Base-by-base conservation (phyloP, 2,888 invertebrate genomes). In the Argyresthia albistria region DNA sequence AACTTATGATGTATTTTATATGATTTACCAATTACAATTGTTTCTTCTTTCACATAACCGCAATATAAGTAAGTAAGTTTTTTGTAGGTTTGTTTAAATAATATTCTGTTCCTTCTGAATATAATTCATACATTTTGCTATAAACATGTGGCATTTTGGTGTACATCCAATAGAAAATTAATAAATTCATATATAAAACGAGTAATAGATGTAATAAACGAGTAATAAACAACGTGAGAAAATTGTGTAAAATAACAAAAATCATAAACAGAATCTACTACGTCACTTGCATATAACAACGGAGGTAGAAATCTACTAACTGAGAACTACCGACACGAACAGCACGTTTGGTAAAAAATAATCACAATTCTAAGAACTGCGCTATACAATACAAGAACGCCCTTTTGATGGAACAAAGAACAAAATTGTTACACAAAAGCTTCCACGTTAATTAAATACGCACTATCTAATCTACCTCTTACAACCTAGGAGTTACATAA, bases 1-100 rank as follows among this genome's bases (percentile, higher is more conserved):
- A 64, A 75, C 82, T 73, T 82, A 25, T 25, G 2, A 82, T n/a
- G n/a, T n/a, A n/a, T n/a, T n/a, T 81, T 82, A 80, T 76, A 79
- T 67, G 60, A 63, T 48, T 50, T 72, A 72, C 70, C 71, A 68
- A 73, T 69, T 66, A 67, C 63, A 37, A 47, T 35, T 15, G 25
- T 25, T 25, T n/a, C 25, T 6, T 25, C 25, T 25, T 25, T 25
- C 25, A 25, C 25, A 25, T 25, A 25, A 25, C 6, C 25, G 2
- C 25, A 4, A 25, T 25, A 25, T 25, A 25, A 46, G n/a, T 16
- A 16, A 51, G 14, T 10, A n/a, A n/a, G n/a, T n/a, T n/a, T n/a
- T 43, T 15, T 45, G 16, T 45, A 1, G 43, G 43, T 43, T 8
- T 43, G 12, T 6, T 6, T 43, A 12, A 16, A 14, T 42, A 50